Conservation (phyloP, 2,113 vertebrate species). For the Dasyurus viverrinus region DNA sequence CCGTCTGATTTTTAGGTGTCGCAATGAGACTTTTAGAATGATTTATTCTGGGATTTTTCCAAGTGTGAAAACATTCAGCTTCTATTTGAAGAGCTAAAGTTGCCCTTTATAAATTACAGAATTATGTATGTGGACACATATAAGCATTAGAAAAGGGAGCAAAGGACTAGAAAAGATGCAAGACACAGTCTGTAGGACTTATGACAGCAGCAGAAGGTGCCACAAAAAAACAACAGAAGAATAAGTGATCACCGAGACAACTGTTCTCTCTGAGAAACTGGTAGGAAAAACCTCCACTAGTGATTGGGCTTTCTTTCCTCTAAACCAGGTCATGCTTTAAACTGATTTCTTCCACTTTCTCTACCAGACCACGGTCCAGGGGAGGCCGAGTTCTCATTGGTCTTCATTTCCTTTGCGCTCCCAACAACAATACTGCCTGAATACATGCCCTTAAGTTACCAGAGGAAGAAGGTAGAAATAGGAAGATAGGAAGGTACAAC, state of each 20-base stretch:
- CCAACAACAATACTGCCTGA: neutral
- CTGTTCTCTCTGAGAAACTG: neutral
- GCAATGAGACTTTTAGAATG: conserved; percentile 29
- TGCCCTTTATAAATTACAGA: neutral
- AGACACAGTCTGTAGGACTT: neutral
- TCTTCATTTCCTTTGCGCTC: neutral
- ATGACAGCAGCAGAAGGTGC: neutral
- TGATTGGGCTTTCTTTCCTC: neutral
- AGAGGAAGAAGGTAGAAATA: neutral
- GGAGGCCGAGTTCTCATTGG: neutral
- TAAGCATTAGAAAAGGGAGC: neutral
- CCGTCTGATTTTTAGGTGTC: neutral
- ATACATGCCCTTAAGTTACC: neutral
- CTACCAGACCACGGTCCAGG: neutral
- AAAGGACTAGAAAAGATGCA: neutral
- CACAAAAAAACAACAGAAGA: neutral
- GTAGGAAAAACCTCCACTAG: neutral
- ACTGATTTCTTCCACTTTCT: neutral
- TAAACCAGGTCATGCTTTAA: neutral
- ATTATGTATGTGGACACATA: neutral
- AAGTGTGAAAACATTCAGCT: neutral
- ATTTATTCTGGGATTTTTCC: conserved; percentile 24
- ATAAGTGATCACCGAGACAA: neutral
- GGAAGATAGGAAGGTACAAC: neutral
- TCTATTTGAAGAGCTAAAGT: neutral